Conservation (phyloP, 2,888 invertebrate genomes). For the Hydroisotoma schaefferi region DNA sequence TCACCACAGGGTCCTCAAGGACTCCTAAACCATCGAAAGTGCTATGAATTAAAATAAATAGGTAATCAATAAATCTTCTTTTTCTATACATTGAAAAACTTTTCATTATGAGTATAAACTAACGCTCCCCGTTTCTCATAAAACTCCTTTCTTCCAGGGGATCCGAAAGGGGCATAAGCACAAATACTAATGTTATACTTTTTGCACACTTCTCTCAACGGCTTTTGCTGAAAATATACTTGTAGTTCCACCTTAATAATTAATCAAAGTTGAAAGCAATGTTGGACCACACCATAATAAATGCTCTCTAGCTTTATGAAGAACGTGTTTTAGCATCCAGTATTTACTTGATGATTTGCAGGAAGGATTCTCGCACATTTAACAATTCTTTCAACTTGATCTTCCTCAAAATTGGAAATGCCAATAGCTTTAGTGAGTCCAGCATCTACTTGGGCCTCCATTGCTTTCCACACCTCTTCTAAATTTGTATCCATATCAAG, state of each 20-base stretch:
- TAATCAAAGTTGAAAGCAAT: not conserved
- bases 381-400: constrained; percentile 67
- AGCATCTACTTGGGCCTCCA: constrained; percentile 65
- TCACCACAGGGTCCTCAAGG: constrained; percentile 52
- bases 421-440: constrained; percentile 76
- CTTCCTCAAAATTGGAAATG: constrained; percentile 74
- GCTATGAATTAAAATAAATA: constrained; percentile 15
- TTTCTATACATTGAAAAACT: not conserved
- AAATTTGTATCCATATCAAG: constrained; percentile 57
- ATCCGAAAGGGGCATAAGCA: constrained; percentile 37
- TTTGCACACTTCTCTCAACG: constrained; percentile 23
- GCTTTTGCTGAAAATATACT: constrained; percentile 39
- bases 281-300: too few species aligned
- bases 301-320: too few species aligned
- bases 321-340: not conserved
- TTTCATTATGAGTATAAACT: constrained; percentile 9
- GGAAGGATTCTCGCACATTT: constrained; percentile 62
- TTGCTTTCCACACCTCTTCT: constrained; percentile 65
- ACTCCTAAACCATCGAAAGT: constrained; percentile 29
- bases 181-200: constrained; percentile 32
- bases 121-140: constrained; percentile 33
- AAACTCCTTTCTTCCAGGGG: constrained; percentile 59
- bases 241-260: constrained; percentile 36
- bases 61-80: not conserved
- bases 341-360: constrained; percentile 54